phyloP scores from a whole-genome alignment of 2,888 invertebrate species.

The Matsumyia berberina region DNA sequence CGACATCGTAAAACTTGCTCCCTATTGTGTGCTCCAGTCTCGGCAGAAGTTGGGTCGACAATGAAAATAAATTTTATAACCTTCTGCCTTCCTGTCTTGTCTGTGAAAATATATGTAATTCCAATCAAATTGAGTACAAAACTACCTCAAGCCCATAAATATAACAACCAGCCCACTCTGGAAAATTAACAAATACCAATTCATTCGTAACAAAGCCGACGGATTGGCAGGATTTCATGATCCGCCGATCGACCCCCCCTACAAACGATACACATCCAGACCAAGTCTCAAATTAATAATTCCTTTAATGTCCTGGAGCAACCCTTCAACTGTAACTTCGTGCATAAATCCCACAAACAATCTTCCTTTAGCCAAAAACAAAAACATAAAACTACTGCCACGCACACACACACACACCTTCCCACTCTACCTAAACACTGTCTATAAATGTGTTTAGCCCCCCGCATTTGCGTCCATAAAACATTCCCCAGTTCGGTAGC shows the following conservation, averaged over 20 bases:
- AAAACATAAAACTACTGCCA: slow-evolving; percentile 51
- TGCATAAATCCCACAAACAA: slow-evolving; percentile 38
- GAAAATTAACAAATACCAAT: slow-evolving; percentile 19
- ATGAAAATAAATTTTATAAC: slow-evolving; percentile 17
- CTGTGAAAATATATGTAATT: background rate
- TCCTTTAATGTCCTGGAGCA: slow-evolving; percentile 18
- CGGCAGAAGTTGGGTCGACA: background rate
- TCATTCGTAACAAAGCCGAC: slow-evolving; percentile 20
- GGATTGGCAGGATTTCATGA: slow-evolving; percentile 8
- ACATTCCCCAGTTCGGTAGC: slow-evolving; percentile 26
- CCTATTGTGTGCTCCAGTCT: background rate
- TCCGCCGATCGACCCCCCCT: background rate
- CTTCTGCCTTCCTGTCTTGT: background rate
- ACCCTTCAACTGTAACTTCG: slow-evolving; percentile 30
- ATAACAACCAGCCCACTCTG: slow-evolving; percentile 4
- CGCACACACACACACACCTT: background rate
- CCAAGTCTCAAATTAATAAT: slow-evolving; percentile 15
- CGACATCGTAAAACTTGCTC: background rate
- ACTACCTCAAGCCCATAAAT: slow-evolving; percentile 8
- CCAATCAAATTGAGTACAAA: slow-evolving; percentile 23
- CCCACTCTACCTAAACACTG: slow-evolving; percentile 10
- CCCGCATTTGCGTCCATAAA: slow-evolving; percentile 14
- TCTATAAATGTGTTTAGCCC: slow-evolving; percentile 14
- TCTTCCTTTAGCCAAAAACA: slow-evolving; percentile 16
- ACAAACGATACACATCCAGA: slow-evolving; percentile 29